phyloP scores from a whole-genome alignment of 2,797 vertebrate genomes.

The Xerus rutilus region DNA sequence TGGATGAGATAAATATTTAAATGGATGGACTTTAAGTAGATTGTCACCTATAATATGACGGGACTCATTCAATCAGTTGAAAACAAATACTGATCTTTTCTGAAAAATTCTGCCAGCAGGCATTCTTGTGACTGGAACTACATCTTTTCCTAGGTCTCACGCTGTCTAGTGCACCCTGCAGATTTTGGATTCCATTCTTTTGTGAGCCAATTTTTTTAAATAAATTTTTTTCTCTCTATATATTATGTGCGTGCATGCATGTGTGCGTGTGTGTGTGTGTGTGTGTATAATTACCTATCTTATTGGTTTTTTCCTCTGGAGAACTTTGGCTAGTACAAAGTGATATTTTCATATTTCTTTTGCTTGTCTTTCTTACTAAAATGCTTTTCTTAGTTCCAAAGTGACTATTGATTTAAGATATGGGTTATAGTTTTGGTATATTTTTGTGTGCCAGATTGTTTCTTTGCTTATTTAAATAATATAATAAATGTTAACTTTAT shows the following conservation, averaged over 20 bases:
- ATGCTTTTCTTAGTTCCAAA: background rate
- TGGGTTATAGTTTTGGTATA: background rate
- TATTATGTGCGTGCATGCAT: no score
- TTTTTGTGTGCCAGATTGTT: background rate
- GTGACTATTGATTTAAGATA: background rate
- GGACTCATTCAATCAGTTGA: background rate
- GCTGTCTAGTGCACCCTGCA: fast-evolving
- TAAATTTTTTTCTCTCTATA: background rate
- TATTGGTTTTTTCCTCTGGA: background rate
- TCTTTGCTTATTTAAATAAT: background rate
- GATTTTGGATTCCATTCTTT: background rate
- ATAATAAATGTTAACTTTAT: background rate
- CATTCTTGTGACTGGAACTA: background rate
- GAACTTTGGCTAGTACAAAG: background rate
- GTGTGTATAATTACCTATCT: no score
- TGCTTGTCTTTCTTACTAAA: background rate
- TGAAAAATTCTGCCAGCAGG: background rate
- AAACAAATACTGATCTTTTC: background rate
- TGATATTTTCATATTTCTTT: background rate
- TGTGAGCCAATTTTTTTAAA: background rate
- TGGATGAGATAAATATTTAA: background rate
- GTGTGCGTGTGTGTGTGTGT: no score
- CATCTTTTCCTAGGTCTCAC: background rate
- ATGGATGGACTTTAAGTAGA: background rate
- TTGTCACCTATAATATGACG: background rate